These are phyloP conservation scores for Pelmatolapia mariae DNA, from an alignment of 2,113 vertebrate genomes.

Conservation along the genomic window DNA sequence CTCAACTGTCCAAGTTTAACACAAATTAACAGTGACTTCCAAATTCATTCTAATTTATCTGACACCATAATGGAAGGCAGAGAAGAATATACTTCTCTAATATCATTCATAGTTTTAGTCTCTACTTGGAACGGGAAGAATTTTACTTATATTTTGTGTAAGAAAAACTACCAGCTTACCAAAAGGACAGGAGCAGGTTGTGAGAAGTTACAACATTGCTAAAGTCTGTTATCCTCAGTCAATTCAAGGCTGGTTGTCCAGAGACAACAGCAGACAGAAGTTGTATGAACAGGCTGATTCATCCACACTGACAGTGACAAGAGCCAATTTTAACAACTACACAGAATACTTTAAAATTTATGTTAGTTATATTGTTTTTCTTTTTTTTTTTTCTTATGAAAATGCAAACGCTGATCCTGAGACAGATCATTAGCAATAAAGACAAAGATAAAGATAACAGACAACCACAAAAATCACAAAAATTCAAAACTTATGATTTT, in stretches of 20 bases:
- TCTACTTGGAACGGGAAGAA: neutral
- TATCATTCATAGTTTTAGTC: neutral
- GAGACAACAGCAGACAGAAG: neutral
- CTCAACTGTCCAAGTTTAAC: fast-evolving
- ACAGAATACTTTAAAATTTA: no score
- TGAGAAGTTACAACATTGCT: neutral
- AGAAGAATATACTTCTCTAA: neutral
- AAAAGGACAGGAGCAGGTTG: fast-evolving
- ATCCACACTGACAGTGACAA: no score
- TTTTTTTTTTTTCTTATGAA: no score
- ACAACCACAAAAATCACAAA: no score
- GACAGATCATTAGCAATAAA: no score
- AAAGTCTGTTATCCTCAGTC: neutral
- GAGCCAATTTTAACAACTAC: no score
- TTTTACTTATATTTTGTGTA: neutral
- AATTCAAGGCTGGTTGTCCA: neutral
- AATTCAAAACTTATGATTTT: no score
- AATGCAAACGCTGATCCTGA: no score
- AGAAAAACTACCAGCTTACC: fast-evolving
- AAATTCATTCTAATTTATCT: neutral
- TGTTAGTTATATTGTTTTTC: no score
- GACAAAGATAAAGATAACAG: no score
- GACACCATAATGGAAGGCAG: fast-evolving
- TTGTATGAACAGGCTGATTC: neutral
- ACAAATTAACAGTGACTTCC: neutral